These are phyloP conservation scores for Heliocidaris erythrogramma DNA, from an alignment of 35 echinoderm and acorn worm genomes.

Conservation along the genomic window DNA sequence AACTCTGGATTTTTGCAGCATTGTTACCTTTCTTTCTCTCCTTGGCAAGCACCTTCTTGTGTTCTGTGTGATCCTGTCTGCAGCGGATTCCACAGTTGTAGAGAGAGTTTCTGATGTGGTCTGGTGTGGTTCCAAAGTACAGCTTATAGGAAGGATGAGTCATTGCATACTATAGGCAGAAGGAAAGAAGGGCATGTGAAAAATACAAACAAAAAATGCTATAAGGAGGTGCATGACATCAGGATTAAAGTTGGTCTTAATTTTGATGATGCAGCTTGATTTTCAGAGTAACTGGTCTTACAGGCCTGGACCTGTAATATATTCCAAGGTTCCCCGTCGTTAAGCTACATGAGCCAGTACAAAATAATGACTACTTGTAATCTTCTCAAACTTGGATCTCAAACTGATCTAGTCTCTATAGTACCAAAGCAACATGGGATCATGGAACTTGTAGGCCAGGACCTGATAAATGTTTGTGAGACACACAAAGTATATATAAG, in stretches of 20 bases:
- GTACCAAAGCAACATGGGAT: too few relatives aligned
- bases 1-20: too few relatives aligned
- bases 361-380: too few relatives aligned
- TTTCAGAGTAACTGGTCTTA: too few relatives aligned
- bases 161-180: slow-evolving; percentile 75
- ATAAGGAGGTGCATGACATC: not conserved
- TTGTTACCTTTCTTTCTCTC: slow-evolving; percentile 79
- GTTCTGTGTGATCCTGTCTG: slow-evolving; percentile 57
- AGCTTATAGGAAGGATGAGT: slow-evolving; percentile 91
- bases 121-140: slow-evolving; percentile 92
- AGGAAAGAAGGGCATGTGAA: not conserved
- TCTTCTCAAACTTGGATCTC: too few relatives aligned
- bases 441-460: too few relatives aligned
- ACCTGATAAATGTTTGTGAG: too few relatives aligned
- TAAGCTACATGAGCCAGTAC: too few relatives aligned
- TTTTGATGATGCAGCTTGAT: not conserved
- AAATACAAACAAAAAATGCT: not conserved
- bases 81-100: slow-evolving; percentile 85
- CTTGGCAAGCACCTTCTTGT: slow-evolving; percentile 53
- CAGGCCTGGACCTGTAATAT: too few relatives aligned
- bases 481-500: too few relatives aligned
- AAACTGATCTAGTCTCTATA: too few relatives aligned
- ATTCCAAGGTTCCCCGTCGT: too few relatives aligned
- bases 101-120: slow-evolving; percentile 88
- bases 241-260: not conserved